Base-by-base conservation (phyloP, 1,140 invertebrate species). In the Pogonomyrmex barbatus region DNA sequence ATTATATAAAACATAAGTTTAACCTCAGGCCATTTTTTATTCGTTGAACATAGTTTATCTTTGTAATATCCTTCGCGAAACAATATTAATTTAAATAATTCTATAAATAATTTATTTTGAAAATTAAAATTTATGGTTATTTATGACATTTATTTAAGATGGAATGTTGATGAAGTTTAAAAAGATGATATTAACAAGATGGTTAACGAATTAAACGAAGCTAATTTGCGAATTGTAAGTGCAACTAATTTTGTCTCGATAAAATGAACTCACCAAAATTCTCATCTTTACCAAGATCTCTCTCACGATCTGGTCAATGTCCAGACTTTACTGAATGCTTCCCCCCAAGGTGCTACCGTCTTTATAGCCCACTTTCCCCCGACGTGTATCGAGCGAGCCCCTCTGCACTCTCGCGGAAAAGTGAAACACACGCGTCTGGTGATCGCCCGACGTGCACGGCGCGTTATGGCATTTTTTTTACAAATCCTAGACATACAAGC, bases 291-390 rank as follows among this genome's bases (percentile, higher is more conserved):
- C 60, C 81, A 78, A 89, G 71, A 24, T 24, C 24, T 86, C 85
- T 86, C 88, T 89, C 85, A 87, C 89, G 87, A 88, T 90, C 88
- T 89, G 89, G 87, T 91, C 90, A 90, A 92, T 91, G 91, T 92
- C 93, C 92, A 94, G 92, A 92, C 93, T 92, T 92, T 87, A 94
- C 94, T 94, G 93, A 92, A 93, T 94, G 91, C 83, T 92, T 93
- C 93, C 94, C 94, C 93, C 93, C 86, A 92, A 89, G 88, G 65
- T 79, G 84, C 87, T 79, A 89, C 87, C 68, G 90, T 87, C 90
- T 94, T 94, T 94, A 94, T 94, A 94, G 93, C 88, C 91, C 86
- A 88, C 92, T 93, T 93, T 93, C 92, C 86, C 91, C 82, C 85
- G 67, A 30, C 58, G 65, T 30, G 47, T 70, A 82, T 83, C 84